phyloP scores from a whole-genome alignment of 2,888 invertebrate genomes.

The Agrochola lychnidis region DNA sequence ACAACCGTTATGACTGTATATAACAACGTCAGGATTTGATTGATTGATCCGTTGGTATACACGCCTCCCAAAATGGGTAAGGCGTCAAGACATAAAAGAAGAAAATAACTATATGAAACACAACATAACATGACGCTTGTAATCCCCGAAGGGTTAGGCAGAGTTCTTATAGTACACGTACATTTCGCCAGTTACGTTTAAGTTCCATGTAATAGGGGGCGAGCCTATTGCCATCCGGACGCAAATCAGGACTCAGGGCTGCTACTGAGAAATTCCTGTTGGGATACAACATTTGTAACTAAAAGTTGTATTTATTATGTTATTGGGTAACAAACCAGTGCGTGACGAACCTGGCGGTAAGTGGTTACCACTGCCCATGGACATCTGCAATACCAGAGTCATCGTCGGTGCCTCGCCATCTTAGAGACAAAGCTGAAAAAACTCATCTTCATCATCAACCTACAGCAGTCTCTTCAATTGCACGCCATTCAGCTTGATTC shows the following conservation, averaged over 20 bases:
- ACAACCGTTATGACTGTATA: constrained; percentile 47
- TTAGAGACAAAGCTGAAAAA: no score
- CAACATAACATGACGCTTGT: neutral
- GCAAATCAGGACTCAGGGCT: neutral
- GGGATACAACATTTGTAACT: constrained; percentile 19
- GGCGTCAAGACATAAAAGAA: constrained; percentile 57
- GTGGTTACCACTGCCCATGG: no score
- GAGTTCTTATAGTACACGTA: neutral
- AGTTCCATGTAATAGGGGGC: neutral
- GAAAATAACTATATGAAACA: constrained; percentile 18
- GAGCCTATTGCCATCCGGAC: neutral
- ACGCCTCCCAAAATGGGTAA: constrained; percentile 53
- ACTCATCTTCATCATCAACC: no score
- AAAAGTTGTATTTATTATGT: neutral
- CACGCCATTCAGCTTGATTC: no score
- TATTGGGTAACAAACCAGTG: neutral
- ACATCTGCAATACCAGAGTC: neutral
- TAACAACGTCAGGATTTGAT: constrained; percentile 63
- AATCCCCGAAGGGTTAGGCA: neutral
- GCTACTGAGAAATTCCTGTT: neutral
- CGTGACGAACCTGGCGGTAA: no score
- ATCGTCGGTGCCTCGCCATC: no score
- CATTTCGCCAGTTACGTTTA: neutral
- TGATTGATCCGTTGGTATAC: constrained; percentile 64
- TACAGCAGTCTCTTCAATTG: no score